Percentiles rank a stretch among this genome's conserved stretches.
phyloP scores from a whole-genome alignment of 2,797 vertebrate species.

The Leucoraja ocellata region DNA sequence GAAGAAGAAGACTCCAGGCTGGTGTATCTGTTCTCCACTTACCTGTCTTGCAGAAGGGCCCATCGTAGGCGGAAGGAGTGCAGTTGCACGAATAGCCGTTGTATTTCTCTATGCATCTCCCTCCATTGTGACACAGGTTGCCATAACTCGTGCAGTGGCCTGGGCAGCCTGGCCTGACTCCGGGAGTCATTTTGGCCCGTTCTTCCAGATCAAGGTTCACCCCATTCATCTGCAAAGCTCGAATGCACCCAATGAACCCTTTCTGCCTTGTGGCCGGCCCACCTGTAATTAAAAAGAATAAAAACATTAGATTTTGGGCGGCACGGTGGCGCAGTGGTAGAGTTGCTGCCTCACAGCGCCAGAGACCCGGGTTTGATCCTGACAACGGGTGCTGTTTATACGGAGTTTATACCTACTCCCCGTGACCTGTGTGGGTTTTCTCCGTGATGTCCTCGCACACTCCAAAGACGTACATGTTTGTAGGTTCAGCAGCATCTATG shows the following conservation, averaged over 20 bases:
- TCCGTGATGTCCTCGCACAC: no score
- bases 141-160: constrained; percentile 35
- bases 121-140: constrained; percentile 36
- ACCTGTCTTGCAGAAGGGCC: constrained; percentile 34
- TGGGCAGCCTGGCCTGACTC: constrained; percentile 14
- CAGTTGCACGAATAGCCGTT: constrained; percentile 34
- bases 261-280: constrained; percentile 30
- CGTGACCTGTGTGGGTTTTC: no score
- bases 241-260: constrained; percentile 35
- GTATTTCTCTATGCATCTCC: constrained; percentile 31
- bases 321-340: no score
- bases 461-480: no score
- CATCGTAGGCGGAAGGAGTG: constrained; percentile 6
- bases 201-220: constrained; percentile 33
- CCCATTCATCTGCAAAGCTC: constrained; percentile 29
- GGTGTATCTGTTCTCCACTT: background rate
- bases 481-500: no score
- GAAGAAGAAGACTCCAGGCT: no score
- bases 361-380: no score
- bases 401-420: no score
- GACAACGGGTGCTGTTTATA: no score
- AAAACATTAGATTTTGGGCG: background rate
- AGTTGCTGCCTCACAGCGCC: no score
- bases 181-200: constrained; percentile 33
- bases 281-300: constrained; percentile 2